Evolutionary conservation across 2,888 invertebrate species (phyloP).

Genomic region (Ormyrus pomaceus): DNA sequence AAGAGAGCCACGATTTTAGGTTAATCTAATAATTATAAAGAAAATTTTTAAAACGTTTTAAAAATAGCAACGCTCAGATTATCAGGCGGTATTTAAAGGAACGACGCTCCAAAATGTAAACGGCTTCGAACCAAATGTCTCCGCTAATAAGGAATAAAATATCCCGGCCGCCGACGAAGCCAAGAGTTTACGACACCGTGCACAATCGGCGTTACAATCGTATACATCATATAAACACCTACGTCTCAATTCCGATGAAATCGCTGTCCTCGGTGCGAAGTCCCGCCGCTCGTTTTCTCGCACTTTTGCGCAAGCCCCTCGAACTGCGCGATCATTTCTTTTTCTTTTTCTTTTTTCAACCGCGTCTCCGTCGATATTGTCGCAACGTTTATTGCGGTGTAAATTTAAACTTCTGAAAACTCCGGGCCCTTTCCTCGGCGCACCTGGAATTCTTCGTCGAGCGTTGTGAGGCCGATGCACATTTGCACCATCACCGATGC

Average conservation of each 20-base stretch:
- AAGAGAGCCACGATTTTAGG: no score
- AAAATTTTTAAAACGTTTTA: no score
- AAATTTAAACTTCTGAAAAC: background rate
- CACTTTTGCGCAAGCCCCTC: slow-evolving; percentile 44
- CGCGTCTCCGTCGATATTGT: slow-evolving; percentile 2
- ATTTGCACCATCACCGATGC: background rate
- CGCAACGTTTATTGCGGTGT: background rate
- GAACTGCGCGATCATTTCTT: slow-evolving; percentile 24
- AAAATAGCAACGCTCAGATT: no score
- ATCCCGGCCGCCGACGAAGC: background rate
- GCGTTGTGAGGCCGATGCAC: background rate
- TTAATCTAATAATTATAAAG: no score
- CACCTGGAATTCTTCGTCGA: background rate
- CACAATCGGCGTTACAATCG: slow-evolving; percentile 31
- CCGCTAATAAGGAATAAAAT: background rate
- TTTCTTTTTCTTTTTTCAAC: background rate
- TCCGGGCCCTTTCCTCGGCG: no score
- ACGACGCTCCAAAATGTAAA: no score
- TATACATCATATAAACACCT: slow-evolving; percentile 36
- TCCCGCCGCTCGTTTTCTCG: slow-evolving; percentile 13
- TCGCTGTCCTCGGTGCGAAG: slow-evolving; percentile 46
- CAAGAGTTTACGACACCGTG: background rate
- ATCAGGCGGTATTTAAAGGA: no score
- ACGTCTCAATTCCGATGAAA: slow-evolving; percentile 38
- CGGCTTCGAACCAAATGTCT: no score